Conservation (phyloP, 2,888 invertebrate species). For the Hydrotaea diabolus region DNA sequence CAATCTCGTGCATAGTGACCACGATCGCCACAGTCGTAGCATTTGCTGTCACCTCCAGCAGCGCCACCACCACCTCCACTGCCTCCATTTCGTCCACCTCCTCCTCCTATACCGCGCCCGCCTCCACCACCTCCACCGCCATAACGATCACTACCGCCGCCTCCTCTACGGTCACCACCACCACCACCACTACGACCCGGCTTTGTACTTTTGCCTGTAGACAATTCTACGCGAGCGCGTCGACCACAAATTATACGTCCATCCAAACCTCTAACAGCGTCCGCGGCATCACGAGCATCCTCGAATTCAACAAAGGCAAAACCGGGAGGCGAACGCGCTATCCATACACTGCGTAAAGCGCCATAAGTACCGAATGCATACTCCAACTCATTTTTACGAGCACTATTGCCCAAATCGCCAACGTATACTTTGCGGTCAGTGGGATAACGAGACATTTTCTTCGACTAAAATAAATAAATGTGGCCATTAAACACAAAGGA, state of each 20-base stretch:
- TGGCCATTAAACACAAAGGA: not conserved
- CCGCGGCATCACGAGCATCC: constrained; percentile 93
- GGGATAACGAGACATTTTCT: constrained; percentile 81
- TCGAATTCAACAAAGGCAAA: constrained; percentile 97
- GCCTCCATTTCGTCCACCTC: constrained; percentile 85
- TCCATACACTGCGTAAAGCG: constrained; percentile 96
- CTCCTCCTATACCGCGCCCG: constrained; percentile 81
- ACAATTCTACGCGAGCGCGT: constrained; percentile 94
- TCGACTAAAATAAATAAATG: constrained; percentile 65
- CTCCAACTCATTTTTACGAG: constrained; percentile 95
- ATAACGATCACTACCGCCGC: constrained; percentile 84
- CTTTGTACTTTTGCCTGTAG: constrained; percentile 88
- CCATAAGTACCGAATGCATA: constrained; percentile 96
- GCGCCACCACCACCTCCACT: constrained; percentile 70
- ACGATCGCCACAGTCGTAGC: constrained; percentile 96
- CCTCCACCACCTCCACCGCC: constrained; percentile 96
- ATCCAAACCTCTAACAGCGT: constrained; percentile 89
- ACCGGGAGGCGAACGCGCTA: constrained; percentile 95
- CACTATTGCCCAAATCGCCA: constrained; percentile 94
- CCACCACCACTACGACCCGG: constrained; percentile 78
- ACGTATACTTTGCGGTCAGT: constrained; percentile 97
- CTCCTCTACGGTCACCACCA: constrained; percentile 69
- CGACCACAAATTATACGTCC: constrained; percentile 93
- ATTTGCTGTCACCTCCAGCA: constrained; percentile 81
- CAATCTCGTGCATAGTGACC: constrained; percentile 91